Evolutionary conservation across 2,797 vertebrate genomes (phyloP).

Genomic region (Fistularia tabacaria): DNA sequence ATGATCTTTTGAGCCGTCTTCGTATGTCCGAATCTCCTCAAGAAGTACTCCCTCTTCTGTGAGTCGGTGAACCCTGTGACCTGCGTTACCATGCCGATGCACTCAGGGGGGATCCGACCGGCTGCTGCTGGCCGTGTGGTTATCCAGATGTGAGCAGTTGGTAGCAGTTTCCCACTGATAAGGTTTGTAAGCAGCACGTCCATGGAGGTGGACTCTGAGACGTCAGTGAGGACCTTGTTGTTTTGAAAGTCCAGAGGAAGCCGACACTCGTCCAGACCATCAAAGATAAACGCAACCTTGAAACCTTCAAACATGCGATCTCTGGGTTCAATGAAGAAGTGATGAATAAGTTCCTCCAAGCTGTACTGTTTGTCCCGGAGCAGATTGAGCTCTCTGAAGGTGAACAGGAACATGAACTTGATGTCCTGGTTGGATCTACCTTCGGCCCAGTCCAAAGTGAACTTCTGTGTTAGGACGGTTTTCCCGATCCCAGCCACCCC

Average conservation of each 20-base stretch:
- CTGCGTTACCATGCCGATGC: neutral
- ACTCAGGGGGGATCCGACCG: conserved; percentile 4
- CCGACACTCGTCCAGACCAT: conserved; percentile 16
- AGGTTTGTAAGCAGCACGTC: conserved; percentile 6
- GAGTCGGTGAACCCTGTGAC: conserved; percentile 17
- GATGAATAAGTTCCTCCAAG: conserved; percentile 1
- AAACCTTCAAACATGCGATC: conserved; percentile 1
- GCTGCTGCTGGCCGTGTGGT: conserved; percentile 10
- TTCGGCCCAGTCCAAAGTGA: conserved; percentile 19
- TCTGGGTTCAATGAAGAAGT: neutral
- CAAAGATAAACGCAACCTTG: conserved; percentile 20
- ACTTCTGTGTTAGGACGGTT: too few relatives aligned
- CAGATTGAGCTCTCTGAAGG: conserved; percentile 24
- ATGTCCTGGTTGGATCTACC: conserved; percentile 2
- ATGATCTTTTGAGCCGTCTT: neutral
- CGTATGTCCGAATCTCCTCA: neutral
- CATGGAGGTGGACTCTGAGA: neutral
- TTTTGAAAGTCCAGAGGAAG: conserved; percentile 3
- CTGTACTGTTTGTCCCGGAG: conserved; percentile 1
- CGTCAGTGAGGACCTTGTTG: neutral
- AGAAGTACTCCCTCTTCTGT: conserved; percentile 20
- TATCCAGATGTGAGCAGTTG: conserved; percentile 9
- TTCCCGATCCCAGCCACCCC: too few relatives aligned
- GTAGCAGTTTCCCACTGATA: conserved; percentile 10
- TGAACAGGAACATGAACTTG: conserved; percentile 21